Evolutionary conservation across 1,140 invertebrate species (phyloP).

Genomic region (Eumaeus atala): DNA sequence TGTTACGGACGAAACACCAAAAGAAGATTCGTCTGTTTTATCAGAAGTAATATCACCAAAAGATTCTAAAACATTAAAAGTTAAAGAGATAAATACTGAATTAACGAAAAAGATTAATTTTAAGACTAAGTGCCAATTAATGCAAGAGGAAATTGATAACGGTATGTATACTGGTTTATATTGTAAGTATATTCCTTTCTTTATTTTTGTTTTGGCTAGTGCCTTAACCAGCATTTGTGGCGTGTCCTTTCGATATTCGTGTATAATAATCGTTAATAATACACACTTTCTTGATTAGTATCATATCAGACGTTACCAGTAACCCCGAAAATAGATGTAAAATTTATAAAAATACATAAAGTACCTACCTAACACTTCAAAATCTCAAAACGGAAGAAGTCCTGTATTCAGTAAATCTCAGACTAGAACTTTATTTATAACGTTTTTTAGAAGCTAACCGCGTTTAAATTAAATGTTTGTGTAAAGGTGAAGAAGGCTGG

Average conservation of each 20-base stretch:
- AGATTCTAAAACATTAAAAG: conserved; percentile 33
- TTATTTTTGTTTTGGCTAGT: neutral
- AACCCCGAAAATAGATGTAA: no score
- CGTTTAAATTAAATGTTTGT: neutral
- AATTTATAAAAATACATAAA: neutral
- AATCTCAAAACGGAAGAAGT: no score
- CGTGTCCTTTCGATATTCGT: no score
- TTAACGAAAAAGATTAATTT: conserved; percentile 41
- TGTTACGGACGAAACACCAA: conserved; percentile 27
- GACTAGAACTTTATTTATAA: neutral
- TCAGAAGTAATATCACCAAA: conserved; percentile 45
- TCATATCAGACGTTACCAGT: no score
- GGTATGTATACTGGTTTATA: conserved; percentile 26
- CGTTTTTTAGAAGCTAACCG: neutral
- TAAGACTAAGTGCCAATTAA: conserved; percentile 59
- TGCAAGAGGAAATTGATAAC: conserved; percentile 58
- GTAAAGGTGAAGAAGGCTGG: conserved; percentile 42
- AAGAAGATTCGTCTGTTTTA: conserved; percentile 32
- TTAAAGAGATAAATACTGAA: conserved; percentile 53
- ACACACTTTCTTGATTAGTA: no score
- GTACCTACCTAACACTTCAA: neutral
- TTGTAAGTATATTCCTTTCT: neutral
- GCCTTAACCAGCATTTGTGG: no score
- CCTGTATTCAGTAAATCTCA: no score
- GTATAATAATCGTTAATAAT: no score